Base-by-base conservation (phyloP, 2,113 vertebrate genomes). In the Neoarius graeffei region DNA sequence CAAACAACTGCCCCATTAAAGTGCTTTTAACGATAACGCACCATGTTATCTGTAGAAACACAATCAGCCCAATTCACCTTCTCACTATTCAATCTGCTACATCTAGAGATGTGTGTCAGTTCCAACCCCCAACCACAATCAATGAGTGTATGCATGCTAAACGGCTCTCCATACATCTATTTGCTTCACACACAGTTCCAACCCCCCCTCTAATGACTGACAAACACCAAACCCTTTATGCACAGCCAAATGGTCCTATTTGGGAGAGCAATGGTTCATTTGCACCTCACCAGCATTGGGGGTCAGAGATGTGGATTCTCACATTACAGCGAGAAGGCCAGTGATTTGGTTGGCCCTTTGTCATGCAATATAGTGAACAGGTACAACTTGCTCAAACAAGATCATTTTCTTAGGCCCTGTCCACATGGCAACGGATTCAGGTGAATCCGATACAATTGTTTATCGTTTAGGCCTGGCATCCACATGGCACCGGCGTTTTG, bases 31-130 rank as follows among this genome's bases (percentile, higher is more conserved):
- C 1, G 23, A 77, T 77, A 64, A 86, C 48, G 54, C 64, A 54
- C 27, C 60, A 20, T 54, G 42, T 86, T 81, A 86, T 79, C 76
- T 83, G 67, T 7, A 87, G 56, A 74, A 88, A 77, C 48, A 90
- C 77, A 87, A 87, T 50, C 17, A 42, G 67, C 48, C 1, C 56
- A 83, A 80, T 86, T 88, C 23, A 62, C 14, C 71, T 74, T 62
- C 62, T 57, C 52, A 59, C 42, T 42, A 42, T 42, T 42, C 67
- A 83, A 81, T 52, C 80, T 42, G 20, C 7, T 73, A 60, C 57
- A 87, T 87, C 86, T 83, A 73, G 54, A 87, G 86, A 87, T 71
- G 52, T 73, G 52, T 13, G 66, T 52, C 54, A 4, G 17, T 60
- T 83, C 30, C 50, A 82, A 60, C 23, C 80, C 66, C 14, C 64